Base-by-base conservation (phyloP, 2,797 vertebrate species). In the Myotis myotis region DNA sequence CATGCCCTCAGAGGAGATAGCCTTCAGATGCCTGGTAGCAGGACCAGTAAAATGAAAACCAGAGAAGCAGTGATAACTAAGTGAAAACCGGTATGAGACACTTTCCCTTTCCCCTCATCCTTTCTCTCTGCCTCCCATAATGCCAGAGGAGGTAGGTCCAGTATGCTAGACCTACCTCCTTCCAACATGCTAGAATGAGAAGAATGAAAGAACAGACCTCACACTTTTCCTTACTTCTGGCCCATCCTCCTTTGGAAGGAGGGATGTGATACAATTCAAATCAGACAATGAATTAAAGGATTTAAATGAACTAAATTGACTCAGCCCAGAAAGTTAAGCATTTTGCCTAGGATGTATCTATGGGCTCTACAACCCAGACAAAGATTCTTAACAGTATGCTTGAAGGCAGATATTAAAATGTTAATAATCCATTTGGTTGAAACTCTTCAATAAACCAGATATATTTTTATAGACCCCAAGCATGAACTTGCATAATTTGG, bases 401-500 rank as follows among this genome's bases (percentile, higher is more conserved):
- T 78, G 20, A 70, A 91, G 33, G 72, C 11, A 92, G 66, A 44
- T 66, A 76, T 81, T 84, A 62, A 85, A 91, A 94, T 74, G 17
- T 41, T 89, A 87, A 84, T 81, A 81, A 89, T 38, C 49, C 10
- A 92, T 13, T 88, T 87, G 15, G 19, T 75, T 90, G 30, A 97
- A 93, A 94, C 64, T 80, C 71, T 72, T 87, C 51, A 68, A 64
- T 30, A 89, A 47, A 53, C 16, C 44, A 82, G 53, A 60, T 47
- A 74, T 4, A 47, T 85, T 91, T 89, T 83, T 84, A 71, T 71
- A 96, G 47, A 76, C 84, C n/a, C 20, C 17, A 87, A 93, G 62
- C 17, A 84, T 84, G 22, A 89, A 89, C 74, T 89, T 95, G 20
- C 22, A 51, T 91, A 70, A 62, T 86, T 74, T 89, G 9, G 76